These are phyloP conservation scores for Automeris io DNA, from an alignment of 2,888 invertebrate genomes.

Conservation along the genomic window DNA sequence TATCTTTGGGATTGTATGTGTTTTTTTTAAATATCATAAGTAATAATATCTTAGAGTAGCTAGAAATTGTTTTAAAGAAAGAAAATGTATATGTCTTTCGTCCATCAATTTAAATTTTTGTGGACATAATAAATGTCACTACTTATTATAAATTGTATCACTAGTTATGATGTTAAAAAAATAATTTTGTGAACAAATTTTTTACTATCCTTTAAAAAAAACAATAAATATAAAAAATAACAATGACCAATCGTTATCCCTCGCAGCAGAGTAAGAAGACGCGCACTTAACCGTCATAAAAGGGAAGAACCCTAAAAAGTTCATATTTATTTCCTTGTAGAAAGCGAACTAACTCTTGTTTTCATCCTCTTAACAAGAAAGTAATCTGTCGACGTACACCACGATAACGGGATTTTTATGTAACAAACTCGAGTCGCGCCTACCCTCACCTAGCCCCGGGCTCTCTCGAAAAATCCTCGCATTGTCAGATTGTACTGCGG, in stretches of 20 bases:
- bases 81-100: too few species aligned
- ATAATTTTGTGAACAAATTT: too few species aligned
- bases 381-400: slow-evolving; percentile 73
- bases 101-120: too few species aligned
- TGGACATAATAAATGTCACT: too few species aligned
- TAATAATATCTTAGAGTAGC: too few species aligned
- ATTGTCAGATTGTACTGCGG: slow-evolving; percentile 68
- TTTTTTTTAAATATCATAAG: too few species aligned
- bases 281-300: slow-evolving; percentile 3
- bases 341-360: slow-evolving; percentile 70
- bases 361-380: slow-evolving; percentile 75
- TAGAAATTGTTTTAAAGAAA: too few species aligned
- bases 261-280: neutral
- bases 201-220: too few species aligned
- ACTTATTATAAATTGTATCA: too few species aligned
- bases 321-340: slow-evolving; percentile 63
- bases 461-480: slow-evolving; percentile 64
- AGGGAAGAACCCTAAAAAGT: slow-evolving; percentile 46
- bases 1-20: too few species aligned
- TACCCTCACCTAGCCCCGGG: slow-evolving; percentile 72
- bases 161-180: too few species aligned
- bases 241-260: neutral
- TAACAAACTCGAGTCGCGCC: slow-evolving; percentile 72
- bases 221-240: neutral
- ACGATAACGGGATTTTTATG: slow-evolving; percentile 76